phyloP scores from a whole-genome alignment of 2,888 invertebrate genomes.

The Limnephilus rhombicus region DNA sequence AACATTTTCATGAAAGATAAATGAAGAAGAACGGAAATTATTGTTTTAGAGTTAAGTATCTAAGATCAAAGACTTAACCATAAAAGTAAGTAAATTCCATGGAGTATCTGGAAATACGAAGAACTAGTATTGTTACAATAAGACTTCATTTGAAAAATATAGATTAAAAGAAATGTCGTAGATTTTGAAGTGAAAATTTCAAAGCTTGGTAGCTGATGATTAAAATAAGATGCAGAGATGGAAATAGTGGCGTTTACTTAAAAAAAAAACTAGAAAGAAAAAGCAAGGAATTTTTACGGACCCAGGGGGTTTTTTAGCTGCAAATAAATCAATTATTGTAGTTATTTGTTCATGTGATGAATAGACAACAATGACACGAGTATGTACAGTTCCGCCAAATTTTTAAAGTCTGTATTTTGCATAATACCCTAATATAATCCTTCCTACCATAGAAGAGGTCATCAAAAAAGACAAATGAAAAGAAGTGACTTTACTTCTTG shows the following conservation, averaged over 20 bases:
- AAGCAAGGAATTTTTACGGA: too few relatives aligned
- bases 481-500: not conserved
- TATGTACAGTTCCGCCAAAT: not conserved
- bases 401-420: not conserved
- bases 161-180: not conserved
- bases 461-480: not conserved
- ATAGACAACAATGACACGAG: not conserved
- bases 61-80: not conserved
- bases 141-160: too few relatives aligned
- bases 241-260: too few relatives aligned
- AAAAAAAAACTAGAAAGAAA: too few relatives aligned
- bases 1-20: not conserved
- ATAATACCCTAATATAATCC: not conserved
- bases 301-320: too few relatives aligned
- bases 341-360: too few relatives aligned
- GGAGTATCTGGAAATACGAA: not conserved
- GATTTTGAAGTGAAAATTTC: not conserved
- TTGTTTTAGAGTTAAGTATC: not conserved
- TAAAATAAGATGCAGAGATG: too few relatives aligned
- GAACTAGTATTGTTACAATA: not conserved
- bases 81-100: not conserved
- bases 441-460: not conserved
- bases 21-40: not conserved
- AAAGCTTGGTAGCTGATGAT: not conserved
- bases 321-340: too few relatives aligned